Percentiles rank a stretch among this genome's conserved stretches.
Conservation (phyloP, 2,113 vertebrate species). For the Eretmochelys imbricata region DNA sequence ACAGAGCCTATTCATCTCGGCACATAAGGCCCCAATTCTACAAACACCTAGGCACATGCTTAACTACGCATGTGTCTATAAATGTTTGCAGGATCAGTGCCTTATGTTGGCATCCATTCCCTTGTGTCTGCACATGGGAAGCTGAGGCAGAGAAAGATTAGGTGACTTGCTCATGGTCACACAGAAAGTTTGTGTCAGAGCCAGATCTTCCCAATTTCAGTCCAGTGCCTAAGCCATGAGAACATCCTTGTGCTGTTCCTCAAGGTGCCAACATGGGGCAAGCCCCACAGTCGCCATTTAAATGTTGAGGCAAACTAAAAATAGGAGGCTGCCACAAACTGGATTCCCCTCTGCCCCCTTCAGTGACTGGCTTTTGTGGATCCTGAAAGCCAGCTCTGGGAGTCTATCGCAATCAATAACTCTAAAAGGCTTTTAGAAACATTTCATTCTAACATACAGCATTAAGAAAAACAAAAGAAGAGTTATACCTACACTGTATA, state of each 20-base stretch:
- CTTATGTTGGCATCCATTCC: neutral
- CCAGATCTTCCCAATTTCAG: neutral
- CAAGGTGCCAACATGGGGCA: rapidly evolving
- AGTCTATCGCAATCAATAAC: neutral
- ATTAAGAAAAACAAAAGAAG: neutral
- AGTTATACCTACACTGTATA: neutral
- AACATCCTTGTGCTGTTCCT: neutral
- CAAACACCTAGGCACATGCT: neutral
- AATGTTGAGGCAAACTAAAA: neutral
- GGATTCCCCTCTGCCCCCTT: neutral
- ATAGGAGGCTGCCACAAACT: neutral
- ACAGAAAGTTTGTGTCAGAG: rapidly evolving
- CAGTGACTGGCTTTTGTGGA: neutral
- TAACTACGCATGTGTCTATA: neutral
- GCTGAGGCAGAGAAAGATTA: neutral
- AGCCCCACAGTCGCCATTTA: neutral
- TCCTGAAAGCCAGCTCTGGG: neutral
- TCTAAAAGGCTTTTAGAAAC: conserved; percentile 24
- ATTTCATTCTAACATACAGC: neutral
- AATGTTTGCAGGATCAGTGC: neutral
- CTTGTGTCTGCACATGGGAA: neutral
- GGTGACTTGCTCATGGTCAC: neutral
- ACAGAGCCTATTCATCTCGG: neutral
- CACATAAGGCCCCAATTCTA: neutral
- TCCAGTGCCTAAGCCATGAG: rapidly evolving